Conservation (phyloP, 2,888 invertebrate species). For the Lasioglossum pauxillum region DNA sequence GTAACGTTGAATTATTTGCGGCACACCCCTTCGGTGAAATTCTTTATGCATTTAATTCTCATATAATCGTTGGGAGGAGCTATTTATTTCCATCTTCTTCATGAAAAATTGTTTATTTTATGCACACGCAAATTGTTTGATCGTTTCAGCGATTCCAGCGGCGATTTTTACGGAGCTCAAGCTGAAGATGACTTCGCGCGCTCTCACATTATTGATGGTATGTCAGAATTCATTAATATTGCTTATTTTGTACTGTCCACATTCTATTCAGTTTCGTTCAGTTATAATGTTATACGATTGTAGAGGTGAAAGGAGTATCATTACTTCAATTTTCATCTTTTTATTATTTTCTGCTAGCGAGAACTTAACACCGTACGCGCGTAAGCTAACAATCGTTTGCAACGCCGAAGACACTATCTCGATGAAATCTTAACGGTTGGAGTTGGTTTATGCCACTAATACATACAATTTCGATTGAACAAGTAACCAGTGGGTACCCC, state of each 20-base stretch:
- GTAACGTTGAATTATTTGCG: neutral
- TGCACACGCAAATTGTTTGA: neutral
- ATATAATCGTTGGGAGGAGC: neutral
- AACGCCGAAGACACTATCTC: neutral
- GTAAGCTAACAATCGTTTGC: neutral
- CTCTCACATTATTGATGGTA: constrained; percentile 21
- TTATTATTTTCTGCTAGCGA: neutral
- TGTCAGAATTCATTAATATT: neutral
- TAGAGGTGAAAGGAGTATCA: neutral
- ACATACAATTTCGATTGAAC: neutral
- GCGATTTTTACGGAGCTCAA: neutral
- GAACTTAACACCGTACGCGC: neutral
- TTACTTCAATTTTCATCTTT: neutral
- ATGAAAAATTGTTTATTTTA: neutral
- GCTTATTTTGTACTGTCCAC: neutral
- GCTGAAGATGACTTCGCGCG: constrained; percentile 19
- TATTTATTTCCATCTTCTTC: neutral
- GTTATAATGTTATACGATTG: neutral
- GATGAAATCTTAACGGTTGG: neutral
- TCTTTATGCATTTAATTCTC: neutral
- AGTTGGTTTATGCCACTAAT: neutral
- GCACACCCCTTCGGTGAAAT: neutral
- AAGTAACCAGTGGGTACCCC: neutral
- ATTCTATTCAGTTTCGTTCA: neutral
- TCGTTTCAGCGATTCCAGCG: constrained; percentile 16